These are phyloP conservation scores for Anguilla rostrata DNA, from an alignment of 2,113 vertebrate genomes.

Conservation along the genomic window DNA sequence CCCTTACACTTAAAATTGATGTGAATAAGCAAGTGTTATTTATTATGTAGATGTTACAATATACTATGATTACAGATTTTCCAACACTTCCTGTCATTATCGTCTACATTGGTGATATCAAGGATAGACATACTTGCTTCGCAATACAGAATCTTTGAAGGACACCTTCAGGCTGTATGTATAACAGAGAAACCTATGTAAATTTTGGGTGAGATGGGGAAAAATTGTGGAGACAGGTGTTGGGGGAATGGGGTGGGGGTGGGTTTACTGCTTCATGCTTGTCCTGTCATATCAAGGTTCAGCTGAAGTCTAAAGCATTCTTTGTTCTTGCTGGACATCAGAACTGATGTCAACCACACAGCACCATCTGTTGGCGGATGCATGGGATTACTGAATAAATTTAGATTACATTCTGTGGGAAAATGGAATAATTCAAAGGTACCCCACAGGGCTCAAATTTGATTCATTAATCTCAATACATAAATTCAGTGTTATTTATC, in stretches of 20 bases:
- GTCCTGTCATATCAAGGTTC: not conserved
- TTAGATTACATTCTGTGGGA: not conserved
- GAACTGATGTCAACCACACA: not conserved
- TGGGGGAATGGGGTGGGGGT: not conserved
- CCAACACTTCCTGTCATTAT: not conserved
- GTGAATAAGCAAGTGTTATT: too few species aligned
- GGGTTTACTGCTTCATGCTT: not conserved
- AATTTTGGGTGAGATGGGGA: not conserved
- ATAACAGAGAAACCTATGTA: not conserved
- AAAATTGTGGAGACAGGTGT: not conserved
- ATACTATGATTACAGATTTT: not conserved
- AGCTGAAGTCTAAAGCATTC: not conserved
- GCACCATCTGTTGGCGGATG: not conserved
- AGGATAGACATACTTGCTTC: not conserved
- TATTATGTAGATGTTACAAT: not conserved
- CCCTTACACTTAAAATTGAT: too few species aligned
- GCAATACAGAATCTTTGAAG: too few species aligned
- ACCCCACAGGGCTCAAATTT: too few species aligned
- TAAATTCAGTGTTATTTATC: too few species aligned
- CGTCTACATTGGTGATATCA: not conserved
- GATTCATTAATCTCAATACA: too few species aligned
- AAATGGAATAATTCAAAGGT: too few species aligned
- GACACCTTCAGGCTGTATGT: too few species aligned
- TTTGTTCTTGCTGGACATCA: not conserved
- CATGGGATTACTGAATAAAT: not conserved